A percentile compares a stretch with the other conserved stretches of the same genome.
These are phyloP conservation scores for Pithys albifrons DNA, from an alignment of 2,113 vertebrate genomes.

Conservation along the genomic window DNA sequence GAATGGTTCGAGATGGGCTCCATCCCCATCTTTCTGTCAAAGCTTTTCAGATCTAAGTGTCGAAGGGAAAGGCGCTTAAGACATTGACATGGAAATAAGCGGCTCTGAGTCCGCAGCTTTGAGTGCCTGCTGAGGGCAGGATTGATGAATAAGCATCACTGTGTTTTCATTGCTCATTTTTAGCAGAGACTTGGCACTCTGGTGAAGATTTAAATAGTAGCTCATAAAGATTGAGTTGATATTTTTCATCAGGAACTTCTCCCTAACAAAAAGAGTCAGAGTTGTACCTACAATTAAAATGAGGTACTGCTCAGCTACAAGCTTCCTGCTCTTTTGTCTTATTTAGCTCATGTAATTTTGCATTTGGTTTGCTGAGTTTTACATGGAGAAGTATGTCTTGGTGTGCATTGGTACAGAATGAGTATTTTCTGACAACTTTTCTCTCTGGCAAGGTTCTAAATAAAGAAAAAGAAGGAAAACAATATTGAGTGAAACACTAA, in stretches of 20 bases:
- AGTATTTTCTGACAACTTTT: background rate
- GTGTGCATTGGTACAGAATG: background rate
- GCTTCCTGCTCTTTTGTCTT: background rate
- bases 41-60: background rate
- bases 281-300: background rate
- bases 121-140: background rate
- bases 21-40: background rate
- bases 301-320: rapidly evolving
- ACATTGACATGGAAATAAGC: conserved; percentile 13
- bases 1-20: background rate
- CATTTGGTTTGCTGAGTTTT: background rate
- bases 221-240: background rate
- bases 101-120: background rate
- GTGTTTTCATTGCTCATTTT: background rate
- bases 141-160: background rate
- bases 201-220: background rate
- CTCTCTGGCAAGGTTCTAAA: background rate
- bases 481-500: background rate
- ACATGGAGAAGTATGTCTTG: background rate
- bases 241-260: background rate
- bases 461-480: background rate
- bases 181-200: background rate
- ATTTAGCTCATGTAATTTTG: background rate
- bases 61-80: background rate
- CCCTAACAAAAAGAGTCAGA: background rate